A percentile compares a stretch with the other conserved stretches of the same genome.
phyloP scores from a whole-genome alignment of 2,113 vertebrate genomes.

The Rhineura floridana region DNA sequence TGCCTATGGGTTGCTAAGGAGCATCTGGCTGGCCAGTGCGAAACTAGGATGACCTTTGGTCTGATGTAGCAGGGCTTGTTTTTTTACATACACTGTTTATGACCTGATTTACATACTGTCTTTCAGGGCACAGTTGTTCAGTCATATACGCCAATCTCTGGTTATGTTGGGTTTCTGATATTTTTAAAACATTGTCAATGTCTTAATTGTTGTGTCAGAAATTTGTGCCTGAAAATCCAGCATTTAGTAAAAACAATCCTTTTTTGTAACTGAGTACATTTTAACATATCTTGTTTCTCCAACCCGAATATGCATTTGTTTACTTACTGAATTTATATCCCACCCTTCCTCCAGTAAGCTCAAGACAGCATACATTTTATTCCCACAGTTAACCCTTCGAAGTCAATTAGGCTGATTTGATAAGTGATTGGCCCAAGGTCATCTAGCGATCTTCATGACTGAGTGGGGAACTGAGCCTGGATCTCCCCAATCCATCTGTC shows the following conservation, averaged over 20 bases:
- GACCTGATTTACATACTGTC: no score
- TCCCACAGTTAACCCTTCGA: background rate
- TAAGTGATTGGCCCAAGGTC: background rate
- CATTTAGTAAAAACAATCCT: background rate
- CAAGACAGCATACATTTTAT: background rate
- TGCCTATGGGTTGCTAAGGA: no score
- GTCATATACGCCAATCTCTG: background rate
- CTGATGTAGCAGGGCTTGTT: background rate
- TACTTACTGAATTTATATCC: background rate
- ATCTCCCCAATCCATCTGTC: background rate
- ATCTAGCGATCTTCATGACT: background rate
- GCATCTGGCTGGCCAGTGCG: background rate
- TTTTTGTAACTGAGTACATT: no score
- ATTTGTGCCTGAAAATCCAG: background rate
- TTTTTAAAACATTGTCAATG: background rate
- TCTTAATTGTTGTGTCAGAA: rapidly evolving
- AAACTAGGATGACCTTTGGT: background rate
- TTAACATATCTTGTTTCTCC: background rate
- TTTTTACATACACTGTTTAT: no score
- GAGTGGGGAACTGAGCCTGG: no score
- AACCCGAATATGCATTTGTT: background rate
- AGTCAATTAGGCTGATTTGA: background rate
- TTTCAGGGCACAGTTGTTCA: background rate
- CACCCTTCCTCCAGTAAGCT: background rate
- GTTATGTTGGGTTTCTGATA: constrained; percentile 8